These are phyloP conservation scores for Celastrina argiolus DNA, from an alignment of 2,888 invertebrate species.

Conservation along the genomic window DNA sequence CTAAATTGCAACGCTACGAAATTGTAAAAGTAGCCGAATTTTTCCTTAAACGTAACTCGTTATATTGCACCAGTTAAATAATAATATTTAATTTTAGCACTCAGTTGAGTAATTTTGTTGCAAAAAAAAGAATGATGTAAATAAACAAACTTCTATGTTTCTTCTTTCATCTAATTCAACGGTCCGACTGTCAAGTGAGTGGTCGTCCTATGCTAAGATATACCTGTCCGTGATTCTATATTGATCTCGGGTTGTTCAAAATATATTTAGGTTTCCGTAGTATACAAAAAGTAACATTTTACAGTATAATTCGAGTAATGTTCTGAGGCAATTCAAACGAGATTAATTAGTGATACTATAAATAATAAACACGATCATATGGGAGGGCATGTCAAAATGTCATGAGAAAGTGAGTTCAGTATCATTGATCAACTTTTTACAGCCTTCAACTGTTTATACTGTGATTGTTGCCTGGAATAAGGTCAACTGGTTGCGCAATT, in stretches of 20 bases:
- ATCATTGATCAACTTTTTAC: constrained; percentile 16
- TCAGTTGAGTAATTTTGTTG: neutral
- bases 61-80: neutral
- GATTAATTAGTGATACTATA: neutral
- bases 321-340: neutral
- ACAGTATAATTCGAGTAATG: neutral
- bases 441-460: constrained; percentile 11
- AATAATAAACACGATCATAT: neutral
- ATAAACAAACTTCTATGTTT: neutral
- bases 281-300: no score
- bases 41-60: neutral
- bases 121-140: neutral
- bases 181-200: neutral
- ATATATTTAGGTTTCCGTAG: no score
- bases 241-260: neutral
- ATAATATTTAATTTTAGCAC: neutral
- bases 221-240: neutral
- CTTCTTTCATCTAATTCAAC: no score
- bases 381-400: neutral
- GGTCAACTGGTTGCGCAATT: constrained; percentile 14
- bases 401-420: constrained; percentile 12
- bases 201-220: neutral
- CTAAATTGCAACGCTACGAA: neutral
- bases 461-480: constrained; percentile 16
- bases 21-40: constrained; percentile 5